Evolutionary conservation across 2,888 invertebrate genomes (phyloP), one percentile per base, ranked within the genome.

Genomic region (Mylabris sibirica): DNA sequence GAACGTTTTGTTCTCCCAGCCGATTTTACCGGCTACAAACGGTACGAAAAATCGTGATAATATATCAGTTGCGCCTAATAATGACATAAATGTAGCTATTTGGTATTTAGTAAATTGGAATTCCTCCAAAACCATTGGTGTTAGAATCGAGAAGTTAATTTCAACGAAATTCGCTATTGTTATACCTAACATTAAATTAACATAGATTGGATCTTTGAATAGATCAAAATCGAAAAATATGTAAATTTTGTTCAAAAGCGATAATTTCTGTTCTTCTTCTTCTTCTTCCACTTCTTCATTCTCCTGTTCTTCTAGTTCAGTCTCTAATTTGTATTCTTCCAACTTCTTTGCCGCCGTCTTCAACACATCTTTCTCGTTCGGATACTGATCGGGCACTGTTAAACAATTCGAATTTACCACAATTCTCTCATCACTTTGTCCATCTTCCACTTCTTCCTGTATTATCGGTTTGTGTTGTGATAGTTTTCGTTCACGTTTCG

Each of bases 111-210:
- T 84, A 75, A 90, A 89, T 0, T 90, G 88, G 76, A 90, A 91
- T 77, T 92, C 92, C 20, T 87, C 87, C n/a, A 93, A 84, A 74
- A 93, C 91, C 72, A 92, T 92, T 0, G 93, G 92, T 0, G 92
- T 92, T 62, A 93, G 78, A 62, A 92, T 88, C 1, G 92, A 91
- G 80, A 93, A 93, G 80, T 93, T 93, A 6, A 92, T 77, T 81
- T 93, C 93, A 4, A 89, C 90, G 76, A 92, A 92, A 78, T 90
- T 90, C 0, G 92, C 92, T 49, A 92, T 84, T 0, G 91, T 92
- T 61, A 92, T 86, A 0, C 93, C 93, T 65, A 92, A 79, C 87
- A 92, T 91, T 14, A 92, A 85, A 77, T 91, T 92, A 2, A 92
- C 87, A 76, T 90, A 93, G 3, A 90, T 88, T 14, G 88, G 88